These are phyloP conservation scores for Trachurus trachurus DNA, from an alignment of 2,797 vertebrate species.

Conservation along the genomic window DNA sequence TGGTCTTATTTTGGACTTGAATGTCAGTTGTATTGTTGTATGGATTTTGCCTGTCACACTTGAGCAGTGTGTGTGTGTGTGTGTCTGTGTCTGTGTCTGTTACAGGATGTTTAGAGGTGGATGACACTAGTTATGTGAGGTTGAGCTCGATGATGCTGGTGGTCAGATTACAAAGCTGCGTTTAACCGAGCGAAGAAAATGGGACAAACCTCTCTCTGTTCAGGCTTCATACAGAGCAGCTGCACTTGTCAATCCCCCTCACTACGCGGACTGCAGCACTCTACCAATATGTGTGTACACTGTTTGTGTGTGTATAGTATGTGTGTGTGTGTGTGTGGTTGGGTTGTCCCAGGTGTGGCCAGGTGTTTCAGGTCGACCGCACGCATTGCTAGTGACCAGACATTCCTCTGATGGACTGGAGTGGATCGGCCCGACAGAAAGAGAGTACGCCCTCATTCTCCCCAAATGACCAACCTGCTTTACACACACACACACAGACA, in stretches of 20 bases:
- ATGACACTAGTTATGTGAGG: slow-evolving; percentile 53
- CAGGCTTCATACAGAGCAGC: slow-evolving; percentile 49
- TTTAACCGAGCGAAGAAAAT: slow-evolving; percentile 59
- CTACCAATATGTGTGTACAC: slow-evolving; percentile 16
- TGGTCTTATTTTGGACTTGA: too few relatives aligned
- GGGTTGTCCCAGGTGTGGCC: slow-evolving; percentile 75
- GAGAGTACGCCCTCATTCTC: slow-evolving; percentile 56
- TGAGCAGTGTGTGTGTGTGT: background rate
- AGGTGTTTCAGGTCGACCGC: slow-evolving; percentile 75
- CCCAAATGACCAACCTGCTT: slow-evolving; percentile 45
- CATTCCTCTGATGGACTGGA: slow-evolving; percentile 79
- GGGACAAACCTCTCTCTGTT: slow-evolving; percentile 72
- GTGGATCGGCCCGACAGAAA: slow-evolving; percentile 72
- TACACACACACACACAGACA: slow-evolving; percentile 25
- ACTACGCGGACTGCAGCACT: slow-evolving; percentile 55
- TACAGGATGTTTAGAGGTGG: slow-evolving; percentile 25
- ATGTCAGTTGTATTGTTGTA: too few relatives aligned
- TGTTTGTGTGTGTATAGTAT: slow-evolving; percentile 35
- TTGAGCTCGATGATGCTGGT: slow-evolving; percentile 46
- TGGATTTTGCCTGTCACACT: background rate
- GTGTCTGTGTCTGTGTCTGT: background rate
- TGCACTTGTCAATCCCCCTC: slow-evolving; percentile 59
- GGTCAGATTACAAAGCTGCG: slow-evolving; percentile 58
- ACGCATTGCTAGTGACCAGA: slow-evolving; percentile 67
- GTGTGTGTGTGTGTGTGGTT: slow-evolving; percentile 31